Percentiles rank a stretch among this genome's conserved stretches.
Evolutionary conservation across 2,888 invertebrate species (phyloP).

Genomic region (Xestia c-nigrum): DNA sequence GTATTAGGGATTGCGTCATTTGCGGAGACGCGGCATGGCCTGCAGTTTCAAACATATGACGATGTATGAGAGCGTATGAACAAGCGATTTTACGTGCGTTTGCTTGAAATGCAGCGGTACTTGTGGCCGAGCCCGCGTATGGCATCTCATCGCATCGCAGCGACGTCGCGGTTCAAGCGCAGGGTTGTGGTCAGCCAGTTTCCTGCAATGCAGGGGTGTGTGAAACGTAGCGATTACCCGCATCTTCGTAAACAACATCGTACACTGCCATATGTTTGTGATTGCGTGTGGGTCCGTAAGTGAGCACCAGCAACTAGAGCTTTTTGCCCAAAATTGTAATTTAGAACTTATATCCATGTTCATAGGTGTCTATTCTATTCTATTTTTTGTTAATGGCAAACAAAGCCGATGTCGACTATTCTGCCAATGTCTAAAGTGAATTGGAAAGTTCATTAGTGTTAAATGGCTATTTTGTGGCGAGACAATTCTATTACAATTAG

Average conservation of each 20-base stretch:
- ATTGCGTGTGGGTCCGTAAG: background rate
- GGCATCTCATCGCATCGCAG: background rate
- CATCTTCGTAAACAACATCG: background rate
- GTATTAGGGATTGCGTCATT: background rate
- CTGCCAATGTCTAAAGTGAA: no score
- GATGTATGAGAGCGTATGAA: background rate
- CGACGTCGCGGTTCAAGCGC: background rate
- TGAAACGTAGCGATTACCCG: background rate
- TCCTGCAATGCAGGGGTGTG: background rate
- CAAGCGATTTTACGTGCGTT: background rate
- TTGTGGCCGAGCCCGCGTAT: background rate
- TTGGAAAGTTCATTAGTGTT: no score
- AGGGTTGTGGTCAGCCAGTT: background rate
- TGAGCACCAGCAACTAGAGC: background rate
- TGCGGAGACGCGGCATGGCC: no score
- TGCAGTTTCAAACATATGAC: background rate
- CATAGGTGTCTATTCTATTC: no score
- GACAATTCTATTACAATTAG: constrained; percentile 22
- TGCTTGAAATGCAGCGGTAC: background rate
- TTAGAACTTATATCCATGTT: background rate
- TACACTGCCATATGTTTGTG: background rate
- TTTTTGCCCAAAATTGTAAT: background rate
- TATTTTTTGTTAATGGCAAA: no score
- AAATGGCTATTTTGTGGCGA: background rate
- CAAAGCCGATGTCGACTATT: no score